Percentiles rank a stretch among this genome's conserved stretches.
These are phyloP conservation scores for Pseudorasbora parva DNA, from an alignment of 2,113 vertebrate genomes.

Conservation along the genomic window DNA sequence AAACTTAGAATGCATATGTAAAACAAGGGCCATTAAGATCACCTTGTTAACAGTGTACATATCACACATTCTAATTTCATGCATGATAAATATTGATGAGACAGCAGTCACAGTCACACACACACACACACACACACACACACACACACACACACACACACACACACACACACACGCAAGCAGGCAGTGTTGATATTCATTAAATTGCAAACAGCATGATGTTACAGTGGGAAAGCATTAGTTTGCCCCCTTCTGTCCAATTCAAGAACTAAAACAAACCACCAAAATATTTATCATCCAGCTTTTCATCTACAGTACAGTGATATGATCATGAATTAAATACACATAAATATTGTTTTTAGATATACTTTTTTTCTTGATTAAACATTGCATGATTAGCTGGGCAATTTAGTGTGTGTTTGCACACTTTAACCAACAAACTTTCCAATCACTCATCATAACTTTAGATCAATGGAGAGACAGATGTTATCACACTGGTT, in stretches of 20 bases:
- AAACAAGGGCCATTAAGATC: conserved; percentile 19
- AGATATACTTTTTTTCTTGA: background rate
- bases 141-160: conserved; percentile 20
- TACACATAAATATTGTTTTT: background rate
- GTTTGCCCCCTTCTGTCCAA: background rate
- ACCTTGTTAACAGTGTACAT: conserved; percentile 33
- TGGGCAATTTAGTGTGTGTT: background rate
- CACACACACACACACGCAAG: conserved; percentile 11
- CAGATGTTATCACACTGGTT: conserved; percentile 1
- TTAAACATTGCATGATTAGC: no score
- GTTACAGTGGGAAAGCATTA: background rate
- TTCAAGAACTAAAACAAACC: background rate
- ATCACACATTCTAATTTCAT: conserved; percentile 32
- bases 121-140: background rate
- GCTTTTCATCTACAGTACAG: background rate
- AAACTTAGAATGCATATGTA: conserved; percentile 35
- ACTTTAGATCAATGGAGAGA: no score
- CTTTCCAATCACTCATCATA: background rate
- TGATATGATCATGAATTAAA: background rate
- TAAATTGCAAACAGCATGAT: background rate
- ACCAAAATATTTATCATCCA: background rate
- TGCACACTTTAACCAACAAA: background rate
- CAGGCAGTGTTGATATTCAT: background rate
- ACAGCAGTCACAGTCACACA: background rate
- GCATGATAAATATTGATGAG: conserved; percentile 37